Evolutionary conservation across 2,888 invertebrate species (phyloP), one percentile per base, ranked within the genome.

Genomic region (Apodemia zela): DNA sequence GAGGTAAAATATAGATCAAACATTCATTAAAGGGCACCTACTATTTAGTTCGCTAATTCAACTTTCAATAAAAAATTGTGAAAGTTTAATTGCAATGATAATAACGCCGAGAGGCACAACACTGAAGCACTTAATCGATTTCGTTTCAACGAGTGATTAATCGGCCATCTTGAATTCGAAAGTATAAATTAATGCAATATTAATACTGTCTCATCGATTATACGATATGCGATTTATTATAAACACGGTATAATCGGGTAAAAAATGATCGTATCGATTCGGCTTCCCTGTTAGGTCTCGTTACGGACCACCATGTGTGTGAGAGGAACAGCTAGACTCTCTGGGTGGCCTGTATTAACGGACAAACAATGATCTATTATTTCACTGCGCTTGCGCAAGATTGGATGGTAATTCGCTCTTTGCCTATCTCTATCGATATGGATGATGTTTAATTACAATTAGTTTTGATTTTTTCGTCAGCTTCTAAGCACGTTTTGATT

Each of bases 341-440:
- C 74, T 84, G 86, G 87, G 87, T 87, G 87, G 87, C 77, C 81
- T 66, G 65, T 66, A 71, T 71, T 71, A 72, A 72, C 68, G 61
- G 42, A 51, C 67, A 76, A 83, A 85, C 86, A 87, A 85, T 84
- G 82, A 82, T 82, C 82, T 83, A 84, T 86, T 83, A 82, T 84
- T 79, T 80, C 75, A 71, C 73, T 51, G 73, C 59, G 68, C 74
- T 72, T 76, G 73, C 73, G 71, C 74, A 66, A 71, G 72, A 78
- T 79, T 75, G 76, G 72, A 75, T 72, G 71, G 73, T 71, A 51
- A 51, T 51, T 51, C 51, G 51, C 51, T 47, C 51, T 51, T 51
- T 51, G 51, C 51, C 51, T 18, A 51, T 21, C 51, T 21, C 51
- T 51, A 51, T 51, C 51, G 18, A 51, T 21, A 21, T 51, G 51